Conservation (phyloP, 2,797 vertebrate species). For the Hippopotamyrus pictus region DNA sequence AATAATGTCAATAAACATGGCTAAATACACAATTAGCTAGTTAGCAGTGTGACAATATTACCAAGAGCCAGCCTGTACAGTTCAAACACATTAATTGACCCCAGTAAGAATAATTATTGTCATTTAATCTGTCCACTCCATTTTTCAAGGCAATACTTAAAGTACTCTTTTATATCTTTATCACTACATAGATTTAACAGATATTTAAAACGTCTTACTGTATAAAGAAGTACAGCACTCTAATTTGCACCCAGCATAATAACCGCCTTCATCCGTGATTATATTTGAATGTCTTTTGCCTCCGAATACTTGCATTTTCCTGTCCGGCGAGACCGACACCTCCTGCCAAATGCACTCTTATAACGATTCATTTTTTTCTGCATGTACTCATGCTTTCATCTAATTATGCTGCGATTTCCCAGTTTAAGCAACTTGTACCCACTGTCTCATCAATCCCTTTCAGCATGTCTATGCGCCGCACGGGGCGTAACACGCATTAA, state of each 20-base stretch:
- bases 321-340: neutral
- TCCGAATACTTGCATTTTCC: neutral
- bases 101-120: neutral
- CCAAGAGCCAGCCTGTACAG: neutral
- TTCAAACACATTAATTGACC: neutral
- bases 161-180: neutral
- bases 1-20: neutral
- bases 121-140: neutral
- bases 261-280: neutral
- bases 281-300: neutral
- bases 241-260: neutral
- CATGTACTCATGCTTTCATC: conserved; percentile 10
- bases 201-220: neutral
- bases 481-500: conserved; percentile 36
- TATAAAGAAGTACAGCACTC: neutral
- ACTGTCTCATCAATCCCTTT: conserved; percentile 17
- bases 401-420: neutral
- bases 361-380: conserved; percentile 19
- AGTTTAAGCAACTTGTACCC: neutral
- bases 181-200: neutral
- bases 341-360: neutral
- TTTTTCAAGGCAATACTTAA: neutral
- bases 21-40: neutral
- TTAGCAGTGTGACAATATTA: neutral
- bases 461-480: conserved; percentile 18